phyloP scores from a whole-genome alignment of 1,140 invertebrate genomes.

The Pseudomyrmex gracilis region DNA sequence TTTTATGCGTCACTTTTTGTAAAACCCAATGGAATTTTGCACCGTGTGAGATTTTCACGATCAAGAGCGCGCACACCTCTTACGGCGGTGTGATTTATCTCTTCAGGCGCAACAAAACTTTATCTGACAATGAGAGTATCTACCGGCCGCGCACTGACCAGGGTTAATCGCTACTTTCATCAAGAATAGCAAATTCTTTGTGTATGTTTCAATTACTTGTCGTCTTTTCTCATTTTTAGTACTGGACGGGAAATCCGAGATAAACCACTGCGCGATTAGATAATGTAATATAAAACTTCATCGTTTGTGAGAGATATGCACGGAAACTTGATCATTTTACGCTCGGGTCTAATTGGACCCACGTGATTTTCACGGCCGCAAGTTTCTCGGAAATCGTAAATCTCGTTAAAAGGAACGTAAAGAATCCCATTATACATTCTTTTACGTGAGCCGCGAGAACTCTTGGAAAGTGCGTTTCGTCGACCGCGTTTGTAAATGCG shows the following conservation, averaged over 20 bases:
- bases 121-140: neutral
- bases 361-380: neutral
- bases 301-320: neutral
- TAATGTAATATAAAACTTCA: slow-evolving; percentile 12
- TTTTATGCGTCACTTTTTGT: neutral
- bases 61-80: neutral
- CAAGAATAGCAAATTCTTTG: neutral
- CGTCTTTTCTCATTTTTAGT: slow-evolving; percentile 38
- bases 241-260: neutral
- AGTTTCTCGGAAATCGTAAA: slow-evolving; percentile 7
- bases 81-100: neutral
- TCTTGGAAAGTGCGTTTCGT: neutral
- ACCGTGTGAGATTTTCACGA: neutral
- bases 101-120: neutral
- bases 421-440: neutral
- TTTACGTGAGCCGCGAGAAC: neutral
- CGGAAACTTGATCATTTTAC: slow-evolving; percentile 9
- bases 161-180: slow-evolving; percentile 12
- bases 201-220: neutral
- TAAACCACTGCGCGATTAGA: slow-evolving; percentile 31
- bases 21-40: neutral
- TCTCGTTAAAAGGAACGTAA: neutral
- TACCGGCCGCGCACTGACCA: slow-evolving; percentile 17
- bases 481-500: neutral
- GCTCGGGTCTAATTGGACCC: neutral